phyloP scores from a whole-genome alignment of 2,888 invertebrate species.

The Osedax frankpressi region DNA sequence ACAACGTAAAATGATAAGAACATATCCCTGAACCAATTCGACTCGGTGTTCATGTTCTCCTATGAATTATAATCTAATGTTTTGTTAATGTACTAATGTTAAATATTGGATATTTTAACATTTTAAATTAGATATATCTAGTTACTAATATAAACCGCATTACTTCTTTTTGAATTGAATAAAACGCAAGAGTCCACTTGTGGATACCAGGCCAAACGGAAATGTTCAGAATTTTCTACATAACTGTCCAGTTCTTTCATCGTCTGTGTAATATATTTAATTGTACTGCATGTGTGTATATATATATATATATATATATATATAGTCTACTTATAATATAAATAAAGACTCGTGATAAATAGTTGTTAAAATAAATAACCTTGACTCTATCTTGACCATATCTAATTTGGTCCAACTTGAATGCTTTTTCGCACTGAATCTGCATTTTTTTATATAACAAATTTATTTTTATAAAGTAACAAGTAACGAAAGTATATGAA shows the following conservation, averaged over 20 bases:
- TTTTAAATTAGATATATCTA: not conserved
- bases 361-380: too few relatives aligned
- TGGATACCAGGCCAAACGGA: slow-evolving; percentile 42
- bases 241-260: slow-evolving; percentile 36
- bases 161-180: slow-evolving; percentile 15
- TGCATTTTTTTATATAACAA: too few relatives aligned
- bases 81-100: not conserved
- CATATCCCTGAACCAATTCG: slow-evolving; percentile 33
- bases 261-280: slow-evolving; percentile 6
- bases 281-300: too few relatives aligned
- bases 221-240: slow-evolving; percentile 38
- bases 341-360: too few relatives aligned
- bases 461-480: too few relatives aligned
- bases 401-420: slow-evolving; percentile 14
- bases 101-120: not conserved
- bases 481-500: too few relatives aligned
- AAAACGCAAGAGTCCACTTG: slow-evolving; percentile 35
- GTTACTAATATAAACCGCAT: slow-evolving; percentile 11
- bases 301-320: too few relatives aligned
- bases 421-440: slow-evolving; percentile 9
- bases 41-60: not conserved
- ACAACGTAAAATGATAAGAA: slow-evolving; percentile 37
- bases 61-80: not conserved
- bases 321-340: too few relatives aligned
- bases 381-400: slow-evolving; percentile 25